Evolutionary conservation across 2,797 vertebrate species (phyloP).

Genomic region (Pogoniulus pusillus): DNA sequence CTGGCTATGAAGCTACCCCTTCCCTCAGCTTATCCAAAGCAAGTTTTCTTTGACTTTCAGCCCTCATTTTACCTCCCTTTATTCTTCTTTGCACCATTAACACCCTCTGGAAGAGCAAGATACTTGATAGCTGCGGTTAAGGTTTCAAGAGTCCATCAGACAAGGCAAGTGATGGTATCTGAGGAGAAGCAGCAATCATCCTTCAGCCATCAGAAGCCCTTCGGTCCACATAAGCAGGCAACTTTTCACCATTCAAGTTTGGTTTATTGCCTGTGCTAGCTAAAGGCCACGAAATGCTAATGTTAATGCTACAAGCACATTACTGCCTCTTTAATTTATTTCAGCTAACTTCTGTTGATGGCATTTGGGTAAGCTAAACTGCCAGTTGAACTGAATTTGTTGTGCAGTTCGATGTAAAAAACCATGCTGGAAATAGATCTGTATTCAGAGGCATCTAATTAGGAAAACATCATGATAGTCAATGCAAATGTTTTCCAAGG

Average conservation of each 20-base stretch:
- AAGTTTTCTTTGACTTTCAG: too few relatives aligned
- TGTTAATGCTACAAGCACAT: conserved; percentile 42
- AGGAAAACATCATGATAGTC: conserved; percentile 58
- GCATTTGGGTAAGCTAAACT: conserved; percentile 63
- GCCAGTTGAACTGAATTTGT: conserved; percentile 61
- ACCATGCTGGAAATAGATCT: conserved; percentile 30
- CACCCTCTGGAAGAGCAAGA: background rate
- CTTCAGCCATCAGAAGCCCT: background rate
- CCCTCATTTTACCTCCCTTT: background rate
- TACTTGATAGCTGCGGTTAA: accelerated
- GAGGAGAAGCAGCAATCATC: background rate
- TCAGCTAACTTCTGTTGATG: conserved; percentile 51
- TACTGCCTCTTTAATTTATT: conserved; percentile 74
- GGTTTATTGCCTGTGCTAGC: conserved; percentile 44
- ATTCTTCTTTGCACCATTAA: background rate
- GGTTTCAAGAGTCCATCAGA: background rate
- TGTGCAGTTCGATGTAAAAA: conserved; percentile 45
- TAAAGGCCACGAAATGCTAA: conserved; percentile 62
- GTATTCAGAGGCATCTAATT: conserved; percentile 62
- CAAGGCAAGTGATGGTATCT: background rate
- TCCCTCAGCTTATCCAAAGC: background rate
- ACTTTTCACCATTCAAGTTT: background rate
- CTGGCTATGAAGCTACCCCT: background rate
- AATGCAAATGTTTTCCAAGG: conserved; percentile 54
- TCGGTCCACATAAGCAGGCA: background rate